These are phyloP conservation scores for Hoplostethus mediterraneus DNA, from an alignment of 2,797 vertebrate species.

Conservation along the genomic window DNA sequence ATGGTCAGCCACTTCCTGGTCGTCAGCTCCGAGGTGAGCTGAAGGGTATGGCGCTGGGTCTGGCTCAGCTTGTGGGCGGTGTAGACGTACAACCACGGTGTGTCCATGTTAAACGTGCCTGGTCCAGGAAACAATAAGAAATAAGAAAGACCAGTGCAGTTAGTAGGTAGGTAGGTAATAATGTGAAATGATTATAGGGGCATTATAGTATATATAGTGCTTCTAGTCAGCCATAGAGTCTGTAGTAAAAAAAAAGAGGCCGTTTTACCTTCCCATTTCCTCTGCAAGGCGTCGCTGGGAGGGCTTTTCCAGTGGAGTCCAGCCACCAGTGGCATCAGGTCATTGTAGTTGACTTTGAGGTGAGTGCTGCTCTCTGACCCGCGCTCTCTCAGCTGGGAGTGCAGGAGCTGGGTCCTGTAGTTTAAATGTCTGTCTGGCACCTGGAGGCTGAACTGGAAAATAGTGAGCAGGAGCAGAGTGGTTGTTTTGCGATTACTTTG, in stretches of 20 bases:
- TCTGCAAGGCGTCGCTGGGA: conserved; percentile 70
- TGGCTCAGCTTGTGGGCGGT: conserved; percentile 84
- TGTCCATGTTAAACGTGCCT: conserved; percentile 89
- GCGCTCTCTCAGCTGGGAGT: conserved; percentile 73
- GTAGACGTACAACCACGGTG: conserved; percentile 88
- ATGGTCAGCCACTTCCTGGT: conserved; percentile 85
- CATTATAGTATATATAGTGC: no score
- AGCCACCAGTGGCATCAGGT: conserved; percentile 82
- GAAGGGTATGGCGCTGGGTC: conserved; percentile 79
- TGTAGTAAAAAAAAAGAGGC: no score
- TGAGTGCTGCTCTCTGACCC: conserved; percentile 87
- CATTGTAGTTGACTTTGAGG: conserved; percentile 86
- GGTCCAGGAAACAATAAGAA: neutral
- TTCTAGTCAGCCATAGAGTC: no score
- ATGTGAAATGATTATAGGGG: no score
- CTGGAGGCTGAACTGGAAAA: conserved; percentile 85
- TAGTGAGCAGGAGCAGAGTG: neutral
- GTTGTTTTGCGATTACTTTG: neutral
- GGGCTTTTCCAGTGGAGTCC: conserved; percentile 87
- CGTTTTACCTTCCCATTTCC: conserved; percentile 88
- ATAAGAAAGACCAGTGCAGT: no score
- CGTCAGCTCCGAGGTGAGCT: conserved; percentile 83
- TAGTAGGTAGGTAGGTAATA: no score
- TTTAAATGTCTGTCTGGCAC: conserved; percentile 86
- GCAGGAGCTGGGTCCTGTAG: conserved; percentile 86